Percentiles rank a stretch among this genome's conserved stretches.
Conservation (phyloP, 53 echinoderm and acorn worm species). For the Antedon mediterranea region DNA sequence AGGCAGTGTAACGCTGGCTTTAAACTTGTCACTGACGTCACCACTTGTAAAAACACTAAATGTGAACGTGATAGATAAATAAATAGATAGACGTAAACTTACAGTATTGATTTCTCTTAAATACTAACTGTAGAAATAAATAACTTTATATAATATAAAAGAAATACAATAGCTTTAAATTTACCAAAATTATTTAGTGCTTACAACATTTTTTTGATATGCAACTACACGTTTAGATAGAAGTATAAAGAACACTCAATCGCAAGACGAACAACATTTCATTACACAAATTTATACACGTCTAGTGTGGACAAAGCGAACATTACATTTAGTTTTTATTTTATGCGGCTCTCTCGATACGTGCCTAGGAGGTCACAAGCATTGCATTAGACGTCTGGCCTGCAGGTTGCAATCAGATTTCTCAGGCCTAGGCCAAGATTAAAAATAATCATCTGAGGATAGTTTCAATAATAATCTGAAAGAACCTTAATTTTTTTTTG, state of each 20-base stretch:
- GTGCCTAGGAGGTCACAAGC: background rate
- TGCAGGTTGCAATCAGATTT: background rate
- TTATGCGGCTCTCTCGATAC: no score
- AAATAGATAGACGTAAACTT: background rate
- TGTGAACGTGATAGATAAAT: background rate
- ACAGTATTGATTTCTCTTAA: background rate
- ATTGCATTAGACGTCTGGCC: background rate
- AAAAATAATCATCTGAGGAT: background rate
- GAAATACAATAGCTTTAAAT: no score
- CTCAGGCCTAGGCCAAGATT: background rate
- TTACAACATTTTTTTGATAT: no score
- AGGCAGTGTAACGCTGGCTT: background rate
- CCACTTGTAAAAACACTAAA: background rate
- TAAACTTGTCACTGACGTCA: background rate
- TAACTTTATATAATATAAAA: no score
- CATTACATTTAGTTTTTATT: background rate
- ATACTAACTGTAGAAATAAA: background rate
- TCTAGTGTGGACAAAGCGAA: background rate
- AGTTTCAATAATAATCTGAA: background rate
- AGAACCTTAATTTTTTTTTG: background rate
- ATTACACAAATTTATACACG: background rate
- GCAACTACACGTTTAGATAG: no score
- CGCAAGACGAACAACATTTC: background rate
- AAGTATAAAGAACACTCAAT: background rate
- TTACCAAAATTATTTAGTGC: no score